These are phyloP conservation scores for mouse (Mus musculus) DNA, from an alignment of 2,113 vertebrate species.

Conservation along the genomic window DNA sequence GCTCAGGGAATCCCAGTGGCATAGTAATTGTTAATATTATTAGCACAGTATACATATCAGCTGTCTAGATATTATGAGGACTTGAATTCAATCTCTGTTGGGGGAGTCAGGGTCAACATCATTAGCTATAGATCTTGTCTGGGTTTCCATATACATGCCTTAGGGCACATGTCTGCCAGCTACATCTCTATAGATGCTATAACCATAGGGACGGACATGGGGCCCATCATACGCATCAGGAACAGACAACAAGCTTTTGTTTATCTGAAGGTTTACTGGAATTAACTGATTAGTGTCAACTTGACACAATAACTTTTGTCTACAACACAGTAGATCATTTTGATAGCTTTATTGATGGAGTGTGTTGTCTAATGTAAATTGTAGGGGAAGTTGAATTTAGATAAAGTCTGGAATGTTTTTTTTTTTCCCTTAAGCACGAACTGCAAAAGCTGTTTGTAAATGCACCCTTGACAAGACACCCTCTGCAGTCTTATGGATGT, in stretches of 20 bases:
- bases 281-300: conserved; percentile 98
- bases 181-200: conserved; percentile 93
- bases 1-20: conserved; percentile 82
- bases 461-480: conserved; percentile 80
- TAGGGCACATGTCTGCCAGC: conserved; percentile 96
- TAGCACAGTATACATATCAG: conserved; percentile 98
- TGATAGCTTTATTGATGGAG: conserved; percentile 94
- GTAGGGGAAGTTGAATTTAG: conserved; percentile 82
- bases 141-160: conserved; percentile 91
- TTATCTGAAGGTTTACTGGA: conserved; percentile 96
- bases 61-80: conserved; percentile 97
- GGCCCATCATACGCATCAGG: conserved; percentile 95
- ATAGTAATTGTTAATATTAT: conserved; percentile 97
- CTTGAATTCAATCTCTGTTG: conserved; percentile 97
- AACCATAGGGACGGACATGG: conserved; percentile 88
- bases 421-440: conserved; percentile 76
- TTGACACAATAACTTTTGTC: conserved; percentile 95
- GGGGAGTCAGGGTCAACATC: conserved; percentile 99
- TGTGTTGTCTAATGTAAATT: conserved; percentile 93
- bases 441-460: conserved; percentile 83
- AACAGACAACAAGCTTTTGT: conserved; percentile 97
- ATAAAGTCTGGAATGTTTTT: conserved; percentile 82
- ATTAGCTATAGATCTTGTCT: conserved; percentile 95
- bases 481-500: conserved; percentile 78
- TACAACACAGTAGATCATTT: conserved; percentile 91